Evolutionary conservation across 2,113 vertebrate genomes (phyloP), one percentile per base, ranked within the genome.

Genomic region (Centropristis striata): DNA sequence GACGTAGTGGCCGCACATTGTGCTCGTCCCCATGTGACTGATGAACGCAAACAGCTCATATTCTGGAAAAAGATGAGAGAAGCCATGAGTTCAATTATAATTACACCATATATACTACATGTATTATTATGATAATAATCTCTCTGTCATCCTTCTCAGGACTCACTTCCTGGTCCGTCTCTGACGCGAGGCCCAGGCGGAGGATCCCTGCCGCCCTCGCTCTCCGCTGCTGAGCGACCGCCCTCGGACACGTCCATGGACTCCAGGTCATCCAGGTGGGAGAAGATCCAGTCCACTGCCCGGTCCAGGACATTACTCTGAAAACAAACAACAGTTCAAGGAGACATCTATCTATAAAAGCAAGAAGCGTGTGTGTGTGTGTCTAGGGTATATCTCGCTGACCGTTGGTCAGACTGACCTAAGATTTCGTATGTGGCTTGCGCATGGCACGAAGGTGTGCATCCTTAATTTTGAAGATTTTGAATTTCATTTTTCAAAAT

Each of bases 1-100:
- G 87, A 99, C 98, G 0, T 99, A 99, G 93, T 99, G 98, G 71
- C 98, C 98, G 41, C 98, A 99, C 98, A 99, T 99, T 60, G 98
- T 99, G 1, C 98, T 99, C 7, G 98, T 97, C 85, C 98, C 98
- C 98, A 99, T 99, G 95, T 99, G 98, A 90, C 98, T 99, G 94
- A 99, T 96, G 94, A 99, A 99, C 53, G 98, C 98, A 94, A 99
- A 98, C 65, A 99, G 95, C 94, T 98, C 97, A 75, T 99, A 99
- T 70, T 98, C 98, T 99, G 92, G 25, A 78, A 0, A 60, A 79
- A 72, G 32, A 59, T 49, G 15, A 69, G 7, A 47, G 75, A 18
- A 46, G 6, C 32, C 3, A 32, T 32, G 32, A 32, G 32, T 32
- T 32, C 32, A 32, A 32, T 32, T 32, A 32, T 32, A 32, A 32